These are phyloP conservation scores for Lepidonotus clava DNA, from an alignment of 2,888 invertebrate species.

Conservation along the genomic window DNA sequence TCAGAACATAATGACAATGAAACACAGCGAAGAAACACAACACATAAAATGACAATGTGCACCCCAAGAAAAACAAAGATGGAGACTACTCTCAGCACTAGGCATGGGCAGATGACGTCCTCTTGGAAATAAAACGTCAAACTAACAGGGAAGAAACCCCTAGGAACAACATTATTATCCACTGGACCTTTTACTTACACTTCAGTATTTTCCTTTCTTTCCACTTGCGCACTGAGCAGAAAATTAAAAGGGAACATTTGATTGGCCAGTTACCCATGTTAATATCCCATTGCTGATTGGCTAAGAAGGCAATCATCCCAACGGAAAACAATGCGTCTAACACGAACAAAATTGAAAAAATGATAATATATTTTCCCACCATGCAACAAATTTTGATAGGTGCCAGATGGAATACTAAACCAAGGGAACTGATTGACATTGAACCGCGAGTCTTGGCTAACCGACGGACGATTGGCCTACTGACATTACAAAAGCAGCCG, in stretches of 20 bases:
- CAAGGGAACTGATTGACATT: neutral
- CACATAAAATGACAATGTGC: slow-evolving; percentile 18
- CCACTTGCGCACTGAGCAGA: slow-evolving; percentile 48
- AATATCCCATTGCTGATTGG: slow-evolving; percentile 36
- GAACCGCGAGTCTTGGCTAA: neutral
- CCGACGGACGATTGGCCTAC: neutral
- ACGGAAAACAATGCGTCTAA: neutral
- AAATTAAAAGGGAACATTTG: slow-evolving; percentile 45
- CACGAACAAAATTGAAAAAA: slow-evolving; percentile 3
- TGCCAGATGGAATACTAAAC: slow-evolving; percentile 29
- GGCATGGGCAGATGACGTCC: slow-evolving; percentile 12
- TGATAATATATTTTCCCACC: neutral
- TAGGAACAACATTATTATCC: slow-evolving; percentile 24
- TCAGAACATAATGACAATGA: no score
- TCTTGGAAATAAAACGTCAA: slow-evolving; percentile 16
- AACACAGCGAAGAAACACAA: neutral
- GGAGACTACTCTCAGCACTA: slow-evolving; percentile 21
- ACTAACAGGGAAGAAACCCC: slow-evolving; percentile 18
- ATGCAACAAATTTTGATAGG: neutral
- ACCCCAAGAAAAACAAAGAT: neutral
- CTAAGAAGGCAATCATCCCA: slow-evolving; percentile 34
- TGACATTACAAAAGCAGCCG: neutral
- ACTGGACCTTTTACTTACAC: slow-evolving; percentile 47
- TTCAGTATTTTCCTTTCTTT: slow-evolving; percentile 51
- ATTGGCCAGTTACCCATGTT: slow-evolving; percentile 33